A percentile compares a stretch with the other conserved stretches of the same genome.
Evolutionary conservation across 35 echinoderm and acorn worm species (phyloP).

Genomic region (Acanthaster planci): DNA sequence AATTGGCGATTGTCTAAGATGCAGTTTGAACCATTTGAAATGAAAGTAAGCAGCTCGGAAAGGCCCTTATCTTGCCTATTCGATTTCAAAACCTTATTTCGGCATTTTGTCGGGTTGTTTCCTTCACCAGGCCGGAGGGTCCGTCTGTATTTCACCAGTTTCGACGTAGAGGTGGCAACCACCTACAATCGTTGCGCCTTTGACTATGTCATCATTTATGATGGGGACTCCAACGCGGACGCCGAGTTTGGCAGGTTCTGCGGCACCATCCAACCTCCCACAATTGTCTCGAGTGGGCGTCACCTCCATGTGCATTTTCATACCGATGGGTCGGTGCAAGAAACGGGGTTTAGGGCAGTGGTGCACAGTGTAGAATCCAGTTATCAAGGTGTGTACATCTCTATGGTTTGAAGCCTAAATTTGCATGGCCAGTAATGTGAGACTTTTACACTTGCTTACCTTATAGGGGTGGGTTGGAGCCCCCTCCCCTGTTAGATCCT

Average conservation of each 20-base stretch:
- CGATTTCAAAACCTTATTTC: too few relatives aligned
- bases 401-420: too few relatives aligned
- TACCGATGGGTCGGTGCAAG: constrained; percentile 62
- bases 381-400: constrained; percentile 56
- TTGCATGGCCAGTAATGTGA: too few relatives aligned
- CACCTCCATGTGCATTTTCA: constrained; percentile 48
- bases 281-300: constrained; percentile 33
- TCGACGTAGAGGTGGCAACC: constrained; percentile 47
- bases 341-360: constrained; percentile 55
- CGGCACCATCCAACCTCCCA: constrained; percentile 45
- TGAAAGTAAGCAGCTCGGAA: too few relatives aligned
- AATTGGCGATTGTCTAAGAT: too few relatives aligned
- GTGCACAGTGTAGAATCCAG: constrained; percentile 38
- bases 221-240: constrained; percentile 47
- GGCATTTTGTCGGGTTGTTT: neutral
- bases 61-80: too few relatives aligned
- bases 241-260: constrained; percentile 60
- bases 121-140: constrained; percentile 18
- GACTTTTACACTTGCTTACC: too few relatives aligned
- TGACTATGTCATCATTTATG: constrained; percentile 67
- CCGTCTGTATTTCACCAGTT: constrained; percentile 50
- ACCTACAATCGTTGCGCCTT: constrained; percentile 45
- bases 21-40: too few relatives aligned
- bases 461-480: too few relatives aligned
- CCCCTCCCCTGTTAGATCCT: too few relatives aligned